Conservation (phyloP, 2,797 vertebrate genomes). For the Sebastes goodei region DNA sequence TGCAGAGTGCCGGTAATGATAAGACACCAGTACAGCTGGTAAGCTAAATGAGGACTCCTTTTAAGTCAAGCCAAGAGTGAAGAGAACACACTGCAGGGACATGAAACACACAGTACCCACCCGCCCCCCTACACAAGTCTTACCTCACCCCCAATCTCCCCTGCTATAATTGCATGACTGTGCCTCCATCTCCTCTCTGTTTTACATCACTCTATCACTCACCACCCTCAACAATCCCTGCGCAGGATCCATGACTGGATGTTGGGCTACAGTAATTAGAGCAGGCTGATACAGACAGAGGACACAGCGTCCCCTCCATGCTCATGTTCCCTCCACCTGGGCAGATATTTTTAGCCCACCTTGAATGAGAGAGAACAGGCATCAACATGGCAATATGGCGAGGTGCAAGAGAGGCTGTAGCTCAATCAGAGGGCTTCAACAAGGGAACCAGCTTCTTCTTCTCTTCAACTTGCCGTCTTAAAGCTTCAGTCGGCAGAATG, state of each 20-base stretch:
- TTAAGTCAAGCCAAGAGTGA: constrained; percentile 71
- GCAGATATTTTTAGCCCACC: constrained; percentile 81
- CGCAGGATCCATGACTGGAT: constrained; percentile 66
- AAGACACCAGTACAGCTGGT: constrained; percentile 71
- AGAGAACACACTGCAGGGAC: constrained; percentile 61
- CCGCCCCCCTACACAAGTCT: constrained; percentile 35
- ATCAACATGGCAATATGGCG: constrained; percentile 60
- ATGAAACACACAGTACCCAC: constrained; percentile 58
- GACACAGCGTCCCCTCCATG: constrained; percentile 74
- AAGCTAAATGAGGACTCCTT: constrained; percentile 71
- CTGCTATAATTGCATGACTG: constrained; percentile 63
- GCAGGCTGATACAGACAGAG: constrained; percentile 74
- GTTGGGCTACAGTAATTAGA: constrained; percentile 77
- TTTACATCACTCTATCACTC: constrained; percentile 65
- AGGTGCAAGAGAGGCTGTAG: constrained; percentile 34
- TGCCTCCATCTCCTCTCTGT: constrained; percentile 55
- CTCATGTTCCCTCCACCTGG: constrained; percentile 77
- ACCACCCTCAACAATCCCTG: constrained; percentile 37
- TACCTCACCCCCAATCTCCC: constrained; percentile 60
- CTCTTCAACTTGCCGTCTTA: neutral
- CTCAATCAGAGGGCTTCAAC: constrained; percentile 37
- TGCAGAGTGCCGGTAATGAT: constrained; percentile 62
- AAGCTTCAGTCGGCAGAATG: too few relatives aligned
- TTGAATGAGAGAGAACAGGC: constrained; percentile 67
- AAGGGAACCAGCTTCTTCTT: neutral